Evolutionary conservation across 2,888 invertebrate genomes (phyloP).

Genomic region (Phragmatobia fuliginosa): DNA sequence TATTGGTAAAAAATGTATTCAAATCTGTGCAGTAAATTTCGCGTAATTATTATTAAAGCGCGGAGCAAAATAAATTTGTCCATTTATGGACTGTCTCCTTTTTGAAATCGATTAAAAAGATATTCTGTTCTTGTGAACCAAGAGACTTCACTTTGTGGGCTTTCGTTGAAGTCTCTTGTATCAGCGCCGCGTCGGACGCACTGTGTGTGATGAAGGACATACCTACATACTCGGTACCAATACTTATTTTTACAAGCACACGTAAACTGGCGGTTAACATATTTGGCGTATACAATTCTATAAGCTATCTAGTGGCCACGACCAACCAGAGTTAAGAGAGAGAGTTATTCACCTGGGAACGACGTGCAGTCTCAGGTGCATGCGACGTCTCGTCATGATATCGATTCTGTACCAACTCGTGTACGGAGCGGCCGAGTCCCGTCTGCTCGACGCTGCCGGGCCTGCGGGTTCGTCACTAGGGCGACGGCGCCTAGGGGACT

Average conservation of each 20-base stretch:
- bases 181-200: neutral
- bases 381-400: neutral
- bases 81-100: neutral
- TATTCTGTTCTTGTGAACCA: neutral
- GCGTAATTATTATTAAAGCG: neutral
- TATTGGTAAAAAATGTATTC: neutral
- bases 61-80: neutral
- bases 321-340: neutral
- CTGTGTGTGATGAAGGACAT: too few relatives aligned
- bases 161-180: constrained; percentile 15
- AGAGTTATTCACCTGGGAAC: neutral
- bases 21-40: neutral
- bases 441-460: neutral
- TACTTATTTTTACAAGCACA: too few relatives aligned
- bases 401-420: neutral
- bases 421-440: neutral
- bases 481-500: neutral
- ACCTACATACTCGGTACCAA: too few relatives aligned
- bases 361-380: neutral
- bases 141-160: neutral
- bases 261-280: neutral
- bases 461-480: neutral
- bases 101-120: neutral
- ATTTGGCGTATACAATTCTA: neutral
- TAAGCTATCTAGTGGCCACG: neutral